Evolutionary conservation across 2,888 invertebrate genomes (phyloP).

Genomic region (Dioctria linearis): DNA sequence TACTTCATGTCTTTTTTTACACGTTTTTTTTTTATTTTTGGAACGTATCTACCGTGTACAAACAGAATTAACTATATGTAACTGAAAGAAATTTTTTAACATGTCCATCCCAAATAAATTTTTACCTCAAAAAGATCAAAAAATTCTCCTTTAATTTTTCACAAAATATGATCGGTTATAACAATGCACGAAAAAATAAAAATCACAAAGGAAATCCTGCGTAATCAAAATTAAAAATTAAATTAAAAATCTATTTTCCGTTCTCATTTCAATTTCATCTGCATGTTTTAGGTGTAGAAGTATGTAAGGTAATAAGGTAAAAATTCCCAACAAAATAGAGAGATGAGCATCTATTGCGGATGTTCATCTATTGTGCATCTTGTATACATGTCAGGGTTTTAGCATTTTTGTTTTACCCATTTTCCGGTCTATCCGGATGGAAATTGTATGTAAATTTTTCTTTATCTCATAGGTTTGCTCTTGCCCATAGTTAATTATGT

Average conservation of each 20-base stretch:
- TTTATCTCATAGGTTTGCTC: background rate
- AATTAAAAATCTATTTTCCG: constrained; percentile 11
- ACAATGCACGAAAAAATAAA: too few species aligned
- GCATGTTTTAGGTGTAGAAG: background rate
- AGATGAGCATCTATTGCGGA: background rate
- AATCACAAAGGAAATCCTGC: too few species aligned
- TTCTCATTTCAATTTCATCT: constrained; percentile 25
- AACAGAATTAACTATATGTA: too few species aligned
- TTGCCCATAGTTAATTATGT: background rate
- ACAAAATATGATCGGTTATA: too few species aligned
- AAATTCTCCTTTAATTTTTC: too few species aligned
- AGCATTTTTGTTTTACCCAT: background rate
- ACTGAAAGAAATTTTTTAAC: too few species aligned
- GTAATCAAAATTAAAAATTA: constrained; percentile 18
- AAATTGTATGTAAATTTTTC: constrained; percentile 35
- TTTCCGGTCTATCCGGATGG: constrained; percentile 21
- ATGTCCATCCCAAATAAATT: too few species aligned
- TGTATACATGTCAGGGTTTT: background rate
- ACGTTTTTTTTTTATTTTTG: too few species aligned
- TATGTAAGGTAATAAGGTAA: background rate
- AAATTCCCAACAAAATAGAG: constrained; percentile 10
- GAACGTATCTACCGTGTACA: too few species aligned
- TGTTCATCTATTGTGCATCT: constrained; percentile 29
- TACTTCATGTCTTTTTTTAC: too few species aligned
- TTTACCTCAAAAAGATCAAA: too few species aligned